Evolutionary conservation across 1,140 invertebrate genomes (phyloP), one percentile per base, ranked within the genome.

Genomic region (Phthorimaea operculella): DNA sequence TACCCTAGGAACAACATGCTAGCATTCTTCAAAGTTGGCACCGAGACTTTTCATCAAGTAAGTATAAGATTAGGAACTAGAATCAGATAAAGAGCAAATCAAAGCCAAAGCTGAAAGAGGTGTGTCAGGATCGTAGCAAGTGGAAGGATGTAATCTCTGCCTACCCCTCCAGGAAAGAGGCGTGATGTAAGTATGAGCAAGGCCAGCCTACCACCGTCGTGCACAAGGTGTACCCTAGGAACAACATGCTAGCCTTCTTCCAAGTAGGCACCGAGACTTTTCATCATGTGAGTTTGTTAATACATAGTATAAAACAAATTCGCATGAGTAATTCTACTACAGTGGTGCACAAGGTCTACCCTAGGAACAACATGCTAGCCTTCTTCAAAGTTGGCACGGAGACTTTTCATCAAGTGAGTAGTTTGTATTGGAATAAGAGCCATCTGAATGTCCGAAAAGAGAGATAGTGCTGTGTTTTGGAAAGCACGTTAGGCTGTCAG

Each of bases 181-280:
- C n/a, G n/a, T n/a, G n/a, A n/a, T n/a, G n/a, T n/a, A 87, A 81
- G 36, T 89, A 91, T 63, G 82, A 78, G n/a, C 60, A 79, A 42
- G 88, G 88, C 11, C 76, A 86, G 33, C 91, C 92, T 1, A 71
- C 73, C 6, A 70, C 86, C 0, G 81, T 89, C 12, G 81, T 86
- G 1, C 80, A 78, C 18, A 86, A 87, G 47, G 77, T 92, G 33
- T 59, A 85, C 33, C 92, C 92, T 0, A 81, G 87, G 56, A 92
- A 91, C 66, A 93, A 93, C 79, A 91, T 89, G 55, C 86, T 93
- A 17, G 87, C 91, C 15, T 91, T 93, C 66, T 93, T 93, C 59
- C 89, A 90, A 73, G 92, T 93, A 8, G 80, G 80, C 1, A 67
- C 75, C 10, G 59, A 70, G 33, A 76, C 80, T 36, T 81, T 71